Evolutionary conservation across 2,888 invertebrate species (phyloP).

Genomic region (Pollenia angustigena): DNA sequence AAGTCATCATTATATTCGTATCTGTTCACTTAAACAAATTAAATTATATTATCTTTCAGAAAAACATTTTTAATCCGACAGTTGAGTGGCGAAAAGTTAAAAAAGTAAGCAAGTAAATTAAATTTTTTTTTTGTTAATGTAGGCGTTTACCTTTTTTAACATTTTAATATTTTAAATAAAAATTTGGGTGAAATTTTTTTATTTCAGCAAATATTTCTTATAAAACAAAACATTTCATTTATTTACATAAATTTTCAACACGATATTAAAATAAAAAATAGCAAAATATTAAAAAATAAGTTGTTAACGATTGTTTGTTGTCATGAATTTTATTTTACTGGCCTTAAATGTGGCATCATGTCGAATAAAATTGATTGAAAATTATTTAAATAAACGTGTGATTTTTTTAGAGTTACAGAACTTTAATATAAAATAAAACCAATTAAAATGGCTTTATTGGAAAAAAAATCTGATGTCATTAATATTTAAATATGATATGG

Average conservation of each 20-base stretch:
- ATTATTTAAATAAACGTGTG: background rate
- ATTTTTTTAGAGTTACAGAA: too few species aligned
- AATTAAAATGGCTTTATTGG: too few species aligned
- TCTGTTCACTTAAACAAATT: constrained; percentile 35
- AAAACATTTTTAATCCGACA: background rate
- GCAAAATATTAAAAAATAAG: background rate
- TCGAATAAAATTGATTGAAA: constrained; percentile 35
- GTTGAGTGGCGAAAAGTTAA: background rate
- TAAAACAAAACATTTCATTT: constrained; percentile 8
- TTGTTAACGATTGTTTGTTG: background rate
- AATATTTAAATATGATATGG: too few species aligned
- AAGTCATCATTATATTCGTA: constrained; percentile 14
- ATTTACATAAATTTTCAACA: constrained; percentile 54
- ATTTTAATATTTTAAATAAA: too few species aligned
- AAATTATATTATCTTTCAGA: constrained; percentile 1
- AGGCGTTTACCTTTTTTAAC: constrained; percentile 36
- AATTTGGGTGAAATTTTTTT: constrained; percentile 37
- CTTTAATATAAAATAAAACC: too few species aligned
- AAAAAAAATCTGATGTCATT: too few species aligned
- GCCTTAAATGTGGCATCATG: constrained; percentile 37
- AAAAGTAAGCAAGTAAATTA: background rate
- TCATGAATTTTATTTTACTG: background rate
- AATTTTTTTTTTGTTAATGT: constrained; percentile 20
- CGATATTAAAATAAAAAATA: constrained; percentile 12
- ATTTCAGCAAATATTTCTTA: constrained; percentile 21